phyloP scores from a whole-genome alignment of 1,140 invertebrate genomes.

The Orius laevigatus region DNA sequence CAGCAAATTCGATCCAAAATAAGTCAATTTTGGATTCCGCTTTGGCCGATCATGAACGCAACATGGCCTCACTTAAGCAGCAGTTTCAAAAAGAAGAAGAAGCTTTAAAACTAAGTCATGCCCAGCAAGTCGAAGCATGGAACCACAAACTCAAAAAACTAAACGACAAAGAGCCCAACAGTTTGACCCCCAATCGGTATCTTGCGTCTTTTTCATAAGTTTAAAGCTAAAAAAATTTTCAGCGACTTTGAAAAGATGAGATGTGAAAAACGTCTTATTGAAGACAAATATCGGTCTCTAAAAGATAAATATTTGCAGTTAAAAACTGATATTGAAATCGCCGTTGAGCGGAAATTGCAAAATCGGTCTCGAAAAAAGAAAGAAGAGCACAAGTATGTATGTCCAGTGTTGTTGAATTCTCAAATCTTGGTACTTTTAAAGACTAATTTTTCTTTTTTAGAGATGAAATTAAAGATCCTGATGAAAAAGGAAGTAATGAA shows the following conservation, averaged over 20 bases:
- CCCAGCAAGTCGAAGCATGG: slow-evolving; percentile 14
- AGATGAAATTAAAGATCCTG: not conserved
- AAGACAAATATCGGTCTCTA: slow-evolving; percentile 60
- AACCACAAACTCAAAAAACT: slow-evolving; percentile 8
- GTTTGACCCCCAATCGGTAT: slow-evolving; percentile 1
- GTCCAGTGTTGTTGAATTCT: not conserved
- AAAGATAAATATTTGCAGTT: slow-evolving; percentile 67
- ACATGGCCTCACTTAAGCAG: not conserved
- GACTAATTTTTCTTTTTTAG: slow-evolving; percentile 4
- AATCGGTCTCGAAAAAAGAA: slow-evolving; percentile 14
- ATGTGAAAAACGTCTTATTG: slow-evolving; percentile 50
- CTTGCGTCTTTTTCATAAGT: not conserved
- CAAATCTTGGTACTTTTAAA: not conserved
- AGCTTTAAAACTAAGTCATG: slow-evolving; percentile 3
- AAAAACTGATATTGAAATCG: slow-evolving; percentile 55
- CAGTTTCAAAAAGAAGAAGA: slow-evolving; percentile 13
- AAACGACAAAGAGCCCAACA: slow-evolving; percentile 14
- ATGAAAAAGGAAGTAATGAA: not conserved
- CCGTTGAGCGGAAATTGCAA: slow-evolving; percentile 36
- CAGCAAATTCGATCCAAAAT: slow-evolving; percentile 9
- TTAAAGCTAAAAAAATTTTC: not conserved
- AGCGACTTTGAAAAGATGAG: slow-evolving; percentile 38
- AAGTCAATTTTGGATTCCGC: slow-evolving; percentile 9
- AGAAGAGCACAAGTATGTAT: slow-evolving; percentile 2
- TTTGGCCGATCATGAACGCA: slow-evolving; percentile 7